Evolutionary conservation across 2,888 invertebrate genomes (phyloP), one percentile per base, ranked within the genome.

Genomic region (Platerodrilus igneus): DNA sequence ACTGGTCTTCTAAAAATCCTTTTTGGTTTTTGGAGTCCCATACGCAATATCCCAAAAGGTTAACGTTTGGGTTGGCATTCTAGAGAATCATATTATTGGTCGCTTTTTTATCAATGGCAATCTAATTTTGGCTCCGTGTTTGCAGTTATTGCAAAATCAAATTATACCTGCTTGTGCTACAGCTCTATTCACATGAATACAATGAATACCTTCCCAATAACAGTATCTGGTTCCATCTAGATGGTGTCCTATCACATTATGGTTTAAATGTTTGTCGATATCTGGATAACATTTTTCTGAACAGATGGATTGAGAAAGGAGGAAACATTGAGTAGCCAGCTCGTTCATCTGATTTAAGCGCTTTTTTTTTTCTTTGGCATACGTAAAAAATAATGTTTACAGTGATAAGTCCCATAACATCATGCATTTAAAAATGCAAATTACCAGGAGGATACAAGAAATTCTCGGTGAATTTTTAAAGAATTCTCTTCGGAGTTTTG

Each of bases 71-170:
- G 18, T 11, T 14, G 26, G 16, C 25, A 35, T 35, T 35, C 17
- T 35, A 26, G 18, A 11, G 3, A 8, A 11, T 26, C 25, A 35
- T 20, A 36, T 36, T 27, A 27, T 27, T 20, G 28, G 27, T 13
- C 22, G 22, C 13, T 37, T 37, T 29, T 20, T 29, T 8, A 29
- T 37, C 30, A 6, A 37, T 37, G 29, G 30, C 21, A 37, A 37
- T 37, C 29, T 37, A 37, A 37, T 29, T 22, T 28, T 22, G 21
- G 21, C 28, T 21, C 20, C 29, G 13, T 37, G 29, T 37, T 21
- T 37, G 16, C 21, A 37, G 27, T 28, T 36, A 20, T 20, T 36
- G 20, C 27, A 18, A 36, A 20, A 20, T 28, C 28, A 36, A 28
- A 28, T 32, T 21, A 13, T 32, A 21, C 21, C 32, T 21, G 21